These are phyloP conservation scores for Danaus plexippus DNA, from an alignment of 1,140 invertebrate species.

Conservation along the genomic window DNA sequence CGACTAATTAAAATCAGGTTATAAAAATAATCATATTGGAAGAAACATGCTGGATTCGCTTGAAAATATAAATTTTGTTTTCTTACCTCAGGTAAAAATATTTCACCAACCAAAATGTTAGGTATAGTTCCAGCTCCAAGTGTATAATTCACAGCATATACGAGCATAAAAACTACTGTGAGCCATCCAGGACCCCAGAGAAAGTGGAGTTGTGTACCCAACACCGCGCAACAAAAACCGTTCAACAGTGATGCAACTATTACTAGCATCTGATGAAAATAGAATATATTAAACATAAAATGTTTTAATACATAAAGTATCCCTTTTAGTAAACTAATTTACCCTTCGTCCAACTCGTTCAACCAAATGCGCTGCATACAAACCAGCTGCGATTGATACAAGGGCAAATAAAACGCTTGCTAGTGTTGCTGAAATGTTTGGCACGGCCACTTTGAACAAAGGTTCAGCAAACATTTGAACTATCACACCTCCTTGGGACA, in stretches of 20 bases:
- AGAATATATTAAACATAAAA: not conserved
- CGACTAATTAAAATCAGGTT: too few species aligned
- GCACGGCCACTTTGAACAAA: constrained; percentile 32
- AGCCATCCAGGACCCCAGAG: constrained; percentile 35
- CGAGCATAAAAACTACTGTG: constrained; percentile 31
- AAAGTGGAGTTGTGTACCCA: constrained; percentile 36
- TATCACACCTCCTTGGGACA: constrained; percentile 40
- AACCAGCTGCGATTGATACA: constrained; percentile 22
- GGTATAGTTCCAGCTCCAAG: constrained; percentile 42
- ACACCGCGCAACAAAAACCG: constrained; percentile 27
- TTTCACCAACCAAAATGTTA: constrained; percentile 34
- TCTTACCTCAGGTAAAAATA: constrained; percentile 45
- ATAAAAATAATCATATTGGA: too few species aligned
- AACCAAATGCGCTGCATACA: constrained; percentile 29
- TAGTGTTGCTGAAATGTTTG: constrained; percentile 26
- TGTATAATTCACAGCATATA: constrained; percentile 25
- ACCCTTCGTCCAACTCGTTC: constrained; percentile 38
- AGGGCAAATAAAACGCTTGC: constrained; percentile 33
- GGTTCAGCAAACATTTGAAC: constrained; percentile 40
- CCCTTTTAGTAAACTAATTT: not conserved
- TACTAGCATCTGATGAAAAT: constrained; percentile 32
- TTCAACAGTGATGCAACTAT: constrained; percentile 30
- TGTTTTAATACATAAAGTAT: too few species aligned
- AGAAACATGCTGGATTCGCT: too few species aligned
- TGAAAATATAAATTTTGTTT: too few species aligned